Percentiles rank a stretch among this genome's conserved stretches.
These are phyloP conservation scores for Chloroceryle aenea DNA, from an alignment of 2,113 vertebrate species.

Conservation along the genomic window DNA sequence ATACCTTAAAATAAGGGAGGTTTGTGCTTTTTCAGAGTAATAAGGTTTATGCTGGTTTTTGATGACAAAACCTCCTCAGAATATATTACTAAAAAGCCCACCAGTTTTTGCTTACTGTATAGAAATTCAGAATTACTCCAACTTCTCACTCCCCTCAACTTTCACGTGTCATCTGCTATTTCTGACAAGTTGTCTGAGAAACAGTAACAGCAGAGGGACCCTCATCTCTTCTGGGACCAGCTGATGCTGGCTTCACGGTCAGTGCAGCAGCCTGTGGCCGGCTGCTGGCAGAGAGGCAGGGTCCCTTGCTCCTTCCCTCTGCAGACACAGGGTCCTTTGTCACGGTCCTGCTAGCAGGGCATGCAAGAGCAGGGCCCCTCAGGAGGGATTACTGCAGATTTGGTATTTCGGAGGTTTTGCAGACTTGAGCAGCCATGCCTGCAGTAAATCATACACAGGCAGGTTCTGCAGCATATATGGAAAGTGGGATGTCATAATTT, in stretches of 20 bases:
- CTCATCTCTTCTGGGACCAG: neutral
- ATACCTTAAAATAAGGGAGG: neutral
- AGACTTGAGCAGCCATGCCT: neutral
- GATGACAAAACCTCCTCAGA: neutral
- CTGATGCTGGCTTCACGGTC: rapidly evolving
- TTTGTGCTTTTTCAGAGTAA: neutral
- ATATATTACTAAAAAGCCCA: neutral
- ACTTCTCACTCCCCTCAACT: neutral
- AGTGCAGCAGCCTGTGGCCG: rapidly evolving
- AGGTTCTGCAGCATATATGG: neutral
- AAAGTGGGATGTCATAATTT: neutral
- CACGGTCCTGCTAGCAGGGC: neutral
- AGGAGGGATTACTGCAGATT: neutral
- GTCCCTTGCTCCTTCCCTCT: neutral
- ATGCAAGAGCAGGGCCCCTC: rapidly evolving
- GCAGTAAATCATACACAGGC: neutral
- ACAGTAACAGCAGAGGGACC: neutral
- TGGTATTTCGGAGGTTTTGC: neutral
- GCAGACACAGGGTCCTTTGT: neutral
- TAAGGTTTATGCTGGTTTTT: neutral
- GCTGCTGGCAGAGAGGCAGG: neutral
- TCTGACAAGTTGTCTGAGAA: rapidly evolving
- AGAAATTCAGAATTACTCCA: neutral
- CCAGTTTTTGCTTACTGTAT: neutral
- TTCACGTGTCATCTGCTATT: neutral